Evolutionary conservation across 2,888 invertebrate species (phyloP).

Genomic region (Tetragonula carbonaria): DNA sequence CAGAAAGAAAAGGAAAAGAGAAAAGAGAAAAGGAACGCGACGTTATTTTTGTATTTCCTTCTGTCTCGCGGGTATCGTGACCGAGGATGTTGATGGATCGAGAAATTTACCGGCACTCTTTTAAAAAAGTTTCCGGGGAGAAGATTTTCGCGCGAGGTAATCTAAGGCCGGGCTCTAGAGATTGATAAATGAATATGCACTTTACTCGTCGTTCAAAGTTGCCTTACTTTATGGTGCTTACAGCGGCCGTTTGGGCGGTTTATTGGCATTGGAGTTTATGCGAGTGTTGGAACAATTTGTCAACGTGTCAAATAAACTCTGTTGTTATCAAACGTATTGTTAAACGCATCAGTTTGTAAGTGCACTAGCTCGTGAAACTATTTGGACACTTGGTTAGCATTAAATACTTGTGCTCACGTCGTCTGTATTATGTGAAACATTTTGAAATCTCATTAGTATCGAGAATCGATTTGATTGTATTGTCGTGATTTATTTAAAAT

Average conservation of each 20-base stretch:
- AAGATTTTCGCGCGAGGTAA: background rate
- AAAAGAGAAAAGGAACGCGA: background rate
- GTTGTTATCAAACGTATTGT: too few relatives aligned
- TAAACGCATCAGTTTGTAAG: too few relatives aligned
- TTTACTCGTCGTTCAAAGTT: background rate
- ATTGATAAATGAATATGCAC: conserved; percentile 6
- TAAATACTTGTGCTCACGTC: too few relatives aligned
- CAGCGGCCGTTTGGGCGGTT: background rate
- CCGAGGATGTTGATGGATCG: background rate
- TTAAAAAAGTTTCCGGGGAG: background rate
- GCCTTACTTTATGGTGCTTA: background rate
- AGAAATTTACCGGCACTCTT: background rate
- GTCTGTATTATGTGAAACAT: too few relatives aligned
- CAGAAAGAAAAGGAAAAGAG: too few relatives aligned
- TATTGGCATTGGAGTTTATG: background rate
- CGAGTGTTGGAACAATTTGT: background rate
- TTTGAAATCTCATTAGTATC: too few relatives aligned
- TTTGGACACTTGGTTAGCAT: too few relatives aligned
- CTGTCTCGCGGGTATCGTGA: background rate
- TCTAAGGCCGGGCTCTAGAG: background rate
- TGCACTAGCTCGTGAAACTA: too few relatives aligned
- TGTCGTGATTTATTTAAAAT: too few relatives aligned
- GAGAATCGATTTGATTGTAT: too few relatives aligned
- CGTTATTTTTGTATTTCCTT: background rate
- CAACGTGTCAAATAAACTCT: background rate